These are phyloP conservation scores for Pongo pygmaeus DNA, from an alignment of 2,113 vertebrate genomes.

Conservation along the genomic window DNA sequence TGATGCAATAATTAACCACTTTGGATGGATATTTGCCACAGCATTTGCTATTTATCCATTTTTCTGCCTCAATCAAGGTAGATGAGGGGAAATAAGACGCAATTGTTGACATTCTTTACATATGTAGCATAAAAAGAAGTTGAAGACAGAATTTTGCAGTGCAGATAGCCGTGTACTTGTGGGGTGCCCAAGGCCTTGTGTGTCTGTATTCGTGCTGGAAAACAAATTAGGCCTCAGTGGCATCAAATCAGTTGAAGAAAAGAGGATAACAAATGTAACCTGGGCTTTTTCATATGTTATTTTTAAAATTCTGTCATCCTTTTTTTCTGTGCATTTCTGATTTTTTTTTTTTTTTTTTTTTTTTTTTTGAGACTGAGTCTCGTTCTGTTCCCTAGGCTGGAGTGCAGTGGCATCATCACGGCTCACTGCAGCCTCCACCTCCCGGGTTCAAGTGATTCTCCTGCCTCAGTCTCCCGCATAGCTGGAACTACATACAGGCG, in stretches of 20 bases:
- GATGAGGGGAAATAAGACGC: neutral
- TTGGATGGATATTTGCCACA: conserved; percentile 4
- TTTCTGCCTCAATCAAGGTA: conserved; percentile 56
- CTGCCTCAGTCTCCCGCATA: no score
- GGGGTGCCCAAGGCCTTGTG: accelerated
- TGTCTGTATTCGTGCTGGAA: neutral
- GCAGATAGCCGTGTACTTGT: accelerated
- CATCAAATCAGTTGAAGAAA: neutral
- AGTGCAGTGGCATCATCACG: no score
- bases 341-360: no score
- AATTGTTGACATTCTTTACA: neutral
- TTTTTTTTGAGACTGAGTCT: no score
- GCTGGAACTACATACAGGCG: no score
- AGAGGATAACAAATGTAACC: neutral
- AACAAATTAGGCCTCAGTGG: neutral
- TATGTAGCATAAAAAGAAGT: neutral
- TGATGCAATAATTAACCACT: conserved; percentile 66
- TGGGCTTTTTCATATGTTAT: neutral
- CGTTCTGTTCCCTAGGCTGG: no score
- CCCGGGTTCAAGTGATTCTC: no score
- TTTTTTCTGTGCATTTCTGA: neutral
- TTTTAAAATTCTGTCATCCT: neutral
- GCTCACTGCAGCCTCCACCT: no score
- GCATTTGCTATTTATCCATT: conserved; percentile 54
- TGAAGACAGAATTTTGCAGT: accelerated